Evolutionary conservation across 1,140 invertebrate species (phyloP), one percentile per base, ranked within the genome.

Genomic region (Drosophila takahashii): DNA sequence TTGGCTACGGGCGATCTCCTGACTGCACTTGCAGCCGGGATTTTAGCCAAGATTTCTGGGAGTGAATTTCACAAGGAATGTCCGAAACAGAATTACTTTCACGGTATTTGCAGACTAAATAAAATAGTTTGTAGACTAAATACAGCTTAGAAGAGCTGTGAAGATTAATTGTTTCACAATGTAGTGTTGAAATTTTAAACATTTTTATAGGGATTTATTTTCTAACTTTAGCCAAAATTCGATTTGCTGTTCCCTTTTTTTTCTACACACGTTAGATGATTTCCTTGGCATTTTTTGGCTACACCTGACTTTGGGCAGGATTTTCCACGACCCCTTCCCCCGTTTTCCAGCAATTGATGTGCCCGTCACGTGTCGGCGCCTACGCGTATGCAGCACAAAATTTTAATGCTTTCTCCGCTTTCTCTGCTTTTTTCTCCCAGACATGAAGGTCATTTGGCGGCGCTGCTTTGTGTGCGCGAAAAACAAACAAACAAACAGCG

Each of bases 291-390:
- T 15, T 32, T 50, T 50, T 22, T 22, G 56, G 29, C 4, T 22
- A 56, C 59, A 51, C 66, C 64, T 69, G 66, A 56, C 41, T 54
- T 34, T 67, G 3, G 62, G 13, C 60, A 4, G 29, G 6, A 11
- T 27, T 27, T 42, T 5, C 15, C 3, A 0, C 26, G 4, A 0
- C 26, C 6, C n/a, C 0, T 8, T 0, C 16, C 7, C 22, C 4
- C 26, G 9, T 18, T 15, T 32, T 47, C 47, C 27, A 52, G 42
- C 42, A 73, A 37, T 67, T 67, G 53, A 57, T 50, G 56, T 81
- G 72, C 77, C 36, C 48, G 78, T 69, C 79, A 83, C 75, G 64
- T 79, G 70, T 50, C 32, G 1, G 41, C 79, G 70, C 75, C 79
- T 64, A 60, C 50, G 72, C 57, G 75, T 83, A 78, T 78, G 62